Evolutionary conservation across 2,797 vertebrate species (phyloP).

Genomic region (Iguana delicatissima): DNA sequence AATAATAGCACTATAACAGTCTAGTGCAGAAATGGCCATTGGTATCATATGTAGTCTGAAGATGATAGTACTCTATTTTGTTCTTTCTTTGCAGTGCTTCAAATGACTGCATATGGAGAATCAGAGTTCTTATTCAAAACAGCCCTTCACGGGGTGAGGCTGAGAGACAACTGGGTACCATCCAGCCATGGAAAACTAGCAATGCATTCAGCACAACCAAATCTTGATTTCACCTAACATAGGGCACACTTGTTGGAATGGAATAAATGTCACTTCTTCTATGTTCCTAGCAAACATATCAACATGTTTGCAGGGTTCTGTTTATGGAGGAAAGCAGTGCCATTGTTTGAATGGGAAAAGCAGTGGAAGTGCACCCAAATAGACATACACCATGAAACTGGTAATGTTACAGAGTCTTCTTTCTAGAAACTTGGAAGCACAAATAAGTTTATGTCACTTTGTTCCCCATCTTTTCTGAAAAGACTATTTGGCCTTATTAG

Average conservation of each 20-base stretch:
- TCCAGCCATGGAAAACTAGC: neutral
- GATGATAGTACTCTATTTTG: neutral
- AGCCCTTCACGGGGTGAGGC: too few relatives aligned
- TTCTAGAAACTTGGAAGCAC: neutral
- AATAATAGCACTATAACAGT: too few relatives aligned
- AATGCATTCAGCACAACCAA: neutral
- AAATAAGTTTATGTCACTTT: neutral
- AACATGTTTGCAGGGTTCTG: neutral
- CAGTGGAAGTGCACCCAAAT: neutral
- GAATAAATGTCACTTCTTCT: neutral
- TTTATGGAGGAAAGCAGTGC: neutral
- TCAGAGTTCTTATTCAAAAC: neutral
- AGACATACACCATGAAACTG: too few relatives aligned
- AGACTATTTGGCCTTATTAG: constrained; percentile 18
- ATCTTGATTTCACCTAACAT: neutral
- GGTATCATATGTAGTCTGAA: neutral
- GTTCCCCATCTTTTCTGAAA: constrained; percentile 39
- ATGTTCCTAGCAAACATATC: neutral
- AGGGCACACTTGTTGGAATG: neutral
- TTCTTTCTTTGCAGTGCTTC: neutral
- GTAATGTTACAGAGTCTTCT: neutral
- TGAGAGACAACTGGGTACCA: neutral
- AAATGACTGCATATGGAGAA: neutral
- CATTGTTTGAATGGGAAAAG: neutral
- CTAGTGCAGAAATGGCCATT: too few relatives aligned